phyloP scores from a whole-genome alignment of 1,140 invertebrate species.

The Bradysia coprophila region DNA sequence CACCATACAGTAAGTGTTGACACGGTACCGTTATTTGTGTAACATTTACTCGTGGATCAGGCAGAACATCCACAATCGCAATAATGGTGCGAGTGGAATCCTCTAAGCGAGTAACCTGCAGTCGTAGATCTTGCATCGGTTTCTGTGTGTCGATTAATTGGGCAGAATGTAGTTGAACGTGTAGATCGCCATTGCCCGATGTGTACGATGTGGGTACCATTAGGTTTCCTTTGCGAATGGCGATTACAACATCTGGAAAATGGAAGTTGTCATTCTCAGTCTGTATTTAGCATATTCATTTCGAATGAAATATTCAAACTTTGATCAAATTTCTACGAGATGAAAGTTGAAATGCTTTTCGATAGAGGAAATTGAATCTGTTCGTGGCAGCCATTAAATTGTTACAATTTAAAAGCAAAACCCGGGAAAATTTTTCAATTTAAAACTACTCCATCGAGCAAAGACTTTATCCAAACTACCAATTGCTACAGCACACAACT shows the following conservation, averaged over 20 bases:
- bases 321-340: too few species aligned
- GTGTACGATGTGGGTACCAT: constrained; percentile 32
- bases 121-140: background rate
- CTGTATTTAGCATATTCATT: too few species aligned
- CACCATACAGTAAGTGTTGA: constrained; percentile 16
- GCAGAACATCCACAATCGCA: constrained; percentile 2
- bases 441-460: too few species aligned
- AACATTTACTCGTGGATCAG: constrained; percentile 19
- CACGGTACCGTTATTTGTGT: constrained; percentile 21
- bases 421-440: too few species aligned
- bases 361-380: too few species aligned
- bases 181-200: constrained; percentile 38
- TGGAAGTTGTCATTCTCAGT: too few species aligned
- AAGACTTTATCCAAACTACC: too few species aligned
- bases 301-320: too few species aligned
- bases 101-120: background rate
- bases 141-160: background rate
- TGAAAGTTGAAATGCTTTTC: too few species aligned
- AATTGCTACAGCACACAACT: too few species aligned
- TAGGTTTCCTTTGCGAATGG: constrained; percentile 21
- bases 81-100: background rate
- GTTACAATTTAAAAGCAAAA: too few species aligned
- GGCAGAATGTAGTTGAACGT: constrained; percentile 27
- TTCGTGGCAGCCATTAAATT: too few species aligned
- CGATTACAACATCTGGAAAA: constrained; percentile 20